phyloP scores from a whole-genome alignment of 2,888 invertebrate species.

The Cataglyphis rosenhaueri region DNA sequence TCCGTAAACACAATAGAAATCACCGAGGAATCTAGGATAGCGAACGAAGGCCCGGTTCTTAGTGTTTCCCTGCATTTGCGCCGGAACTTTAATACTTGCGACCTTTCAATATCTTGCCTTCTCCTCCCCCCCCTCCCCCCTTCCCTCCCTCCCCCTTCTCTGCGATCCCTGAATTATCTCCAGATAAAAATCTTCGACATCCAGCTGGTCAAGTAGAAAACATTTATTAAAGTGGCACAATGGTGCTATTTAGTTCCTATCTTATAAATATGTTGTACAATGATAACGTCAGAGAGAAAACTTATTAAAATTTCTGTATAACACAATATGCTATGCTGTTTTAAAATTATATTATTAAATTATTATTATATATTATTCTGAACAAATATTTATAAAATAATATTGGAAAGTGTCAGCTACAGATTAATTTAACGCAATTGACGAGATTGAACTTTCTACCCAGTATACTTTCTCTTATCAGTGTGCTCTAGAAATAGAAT shows the following conservation, averaged over 20 bases:
- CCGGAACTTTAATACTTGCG: constrained; percentile 77
- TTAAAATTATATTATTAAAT: neutral
- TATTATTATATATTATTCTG: neutral
- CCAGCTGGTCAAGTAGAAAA: constrained; percentile 44
- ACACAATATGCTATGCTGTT: neutral
- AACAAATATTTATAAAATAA: neutral
- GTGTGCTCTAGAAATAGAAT: neutral
- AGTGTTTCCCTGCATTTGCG: constrained; percentile 42
- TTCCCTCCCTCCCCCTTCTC: neutral
- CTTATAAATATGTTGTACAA: neutral
- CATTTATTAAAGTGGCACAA: neutral
- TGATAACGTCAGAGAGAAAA: neutral
- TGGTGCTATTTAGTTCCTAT: neutral
- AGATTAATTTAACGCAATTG: neutral
- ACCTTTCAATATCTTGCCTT: neutral
- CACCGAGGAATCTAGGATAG: constrained; percentile 80
- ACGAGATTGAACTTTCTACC: neutral
- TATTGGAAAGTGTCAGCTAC: neutral
- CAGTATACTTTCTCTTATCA: neutral
- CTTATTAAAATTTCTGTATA: neutral
- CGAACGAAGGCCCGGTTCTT: constrained; percentile 63
- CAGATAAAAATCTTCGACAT: constrained; percentile 64
- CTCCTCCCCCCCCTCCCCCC: too few relatives aligned
- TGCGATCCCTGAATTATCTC: constrained; percentile 20
- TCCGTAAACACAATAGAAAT: constrained; percentile 82